Base-by-base conservation (phyloP, 2,113 vertebrate genomes). In the Arizona elegans region DNA sequence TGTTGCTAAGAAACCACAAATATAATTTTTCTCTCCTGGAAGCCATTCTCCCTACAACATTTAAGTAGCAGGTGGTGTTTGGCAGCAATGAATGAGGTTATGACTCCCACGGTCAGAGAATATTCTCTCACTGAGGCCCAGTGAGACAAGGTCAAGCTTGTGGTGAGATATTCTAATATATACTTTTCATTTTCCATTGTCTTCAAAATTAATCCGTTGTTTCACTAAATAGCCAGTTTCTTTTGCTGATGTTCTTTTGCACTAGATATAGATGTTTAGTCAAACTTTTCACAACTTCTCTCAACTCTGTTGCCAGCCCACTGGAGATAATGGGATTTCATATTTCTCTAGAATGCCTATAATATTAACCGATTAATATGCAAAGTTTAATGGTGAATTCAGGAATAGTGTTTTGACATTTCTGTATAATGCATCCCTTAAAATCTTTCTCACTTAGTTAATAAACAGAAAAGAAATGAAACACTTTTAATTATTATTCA, bases 1-100 rank as follows among this genome's bases (percentile, higher is more conserved):
- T 10, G 90, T 91, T 91, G 70, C 90, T 85, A 91, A 70, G 90
- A 53, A 91, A 91, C 90, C 50, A 85, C 53, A 19, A 54, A 55
- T 43, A 24, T 43, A 38, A 43, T 56, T 55, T 91, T 85, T 91
- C 29, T 33, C 75, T 81, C 65, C n/a, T 15, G n/a, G 33, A 56
- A 85, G 21, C 26, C 58, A 55, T 91, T 85, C 81, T 85, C 43
- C 11, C 53, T 24, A 47, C 53, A 85, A 85, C 70, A 56, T 81
- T 85, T 85, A 56, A 56, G 70, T 24, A 85, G 81, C 33, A 91
- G 90, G 90, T 91, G 52, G 70, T 38, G 11, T 91, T 91, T 13
- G 75, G 53, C 70, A 91, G 65, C 89, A 91, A 33, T 85, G 70
- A 91, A 56, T 53, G 11, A 24, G 53, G 52, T 17, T 33, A 86